Evolutionary conservation across 2,888 invertebrate genomes (phyloP).

Genomic region (Punctoribates punctum): DNA sequence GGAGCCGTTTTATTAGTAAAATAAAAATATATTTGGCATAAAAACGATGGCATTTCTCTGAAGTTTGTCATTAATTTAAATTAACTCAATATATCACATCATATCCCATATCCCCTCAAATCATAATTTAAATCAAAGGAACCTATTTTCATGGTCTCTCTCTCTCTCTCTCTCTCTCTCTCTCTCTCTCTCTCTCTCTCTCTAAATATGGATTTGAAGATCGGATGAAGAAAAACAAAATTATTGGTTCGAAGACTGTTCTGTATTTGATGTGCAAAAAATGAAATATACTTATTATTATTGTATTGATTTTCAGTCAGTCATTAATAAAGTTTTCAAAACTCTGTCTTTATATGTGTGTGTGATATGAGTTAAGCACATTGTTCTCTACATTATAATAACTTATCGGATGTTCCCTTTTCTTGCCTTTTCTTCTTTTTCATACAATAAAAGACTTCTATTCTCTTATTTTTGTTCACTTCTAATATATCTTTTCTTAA

Average conservation of each 20-base stretch:
- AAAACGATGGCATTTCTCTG: neutral
- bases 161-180: no score
- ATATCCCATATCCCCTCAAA: slow-evolving; percentile 13
- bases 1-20: neutral
- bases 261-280: neutral
- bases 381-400: neutral
- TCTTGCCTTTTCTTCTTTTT: no score
- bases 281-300: slow-evolving; percentile 10
- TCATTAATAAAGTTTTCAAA: slow-evolving; percentile 8
- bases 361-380: neutral
- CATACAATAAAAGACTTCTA: neutral
- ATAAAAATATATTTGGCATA: neutral
- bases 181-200: no score
- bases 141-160: neutral
- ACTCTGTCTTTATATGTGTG: neutral
- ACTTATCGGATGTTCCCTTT: neutral
- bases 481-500: neutral
- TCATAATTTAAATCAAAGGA: slow-evolving; percentile 2
- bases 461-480: neutral
- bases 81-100: neutral
- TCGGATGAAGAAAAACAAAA: no score
- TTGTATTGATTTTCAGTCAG: neutral
- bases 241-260: neutral
- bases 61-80: neutral
- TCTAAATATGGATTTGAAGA: no score